These are phyloP conservation scores for Actenoides hombroni DNA, from an alignment of 2,113 vertebrate species.

Conservation along the genomic window DNA sequence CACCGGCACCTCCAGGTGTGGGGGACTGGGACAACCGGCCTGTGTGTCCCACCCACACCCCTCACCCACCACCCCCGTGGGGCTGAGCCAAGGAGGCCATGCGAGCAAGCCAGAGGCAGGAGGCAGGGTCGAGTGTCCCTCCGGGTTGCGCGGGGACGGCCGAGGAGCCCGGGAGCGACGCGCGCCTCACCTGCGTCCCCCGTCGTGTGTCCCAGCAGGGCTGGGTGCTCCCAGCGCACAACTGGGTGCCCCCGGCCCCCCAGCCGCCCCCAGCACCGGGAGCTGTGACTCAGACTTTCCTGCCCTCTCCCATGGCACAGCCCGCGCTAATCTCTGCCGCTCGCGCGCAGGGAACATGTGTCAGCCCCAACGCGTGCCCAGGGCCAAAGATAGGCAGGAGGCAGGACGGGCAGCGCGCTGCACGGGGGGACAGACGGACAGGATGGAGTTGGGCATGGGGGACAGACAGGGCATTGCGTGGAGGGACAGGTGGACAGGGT, in stretches of 20 bases:
- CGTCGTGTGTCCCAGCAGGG: background rate
- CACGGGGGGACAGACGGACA: background rate
- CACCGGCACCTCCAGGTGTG: background rate
- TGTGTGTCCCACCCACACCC: background rate
- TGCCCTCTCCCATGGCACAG: background rate
- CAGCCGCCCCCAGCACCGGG: background rate
- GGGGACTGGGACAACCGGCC: background rate
- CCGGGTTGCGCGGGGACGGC: background rate
- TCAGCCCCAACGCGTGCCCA: constrained; percentile 2
- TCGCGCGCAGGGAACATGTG: constrained; percentile 30
- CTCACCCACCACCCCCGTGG: background rate
- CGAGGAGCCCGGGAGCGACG: background rate
- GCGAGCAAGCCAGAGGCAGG: background rate
- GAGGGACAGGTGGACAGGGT: too few species aligned
- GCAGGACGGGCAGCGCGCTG: background rate
- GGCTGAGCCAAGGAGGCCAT: background rate
- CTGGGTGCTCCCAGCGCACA: background rate
- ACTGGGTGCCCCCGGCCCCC: background rate
- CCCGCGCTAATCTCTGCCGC: constrained; percentile 37
- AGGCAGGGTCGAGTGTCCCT: background rate
- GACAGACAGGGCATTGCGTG: background rate
- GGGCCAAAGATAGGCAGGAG: constrained; percentile 38
- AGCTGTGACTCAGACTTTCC: constrained; percentile 25
- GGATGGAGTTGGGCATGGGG: background rate
- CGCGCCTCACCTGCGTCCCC: background rate